Evolutionary conservation across 2,888 invertebrate genomes (phyloP).

Genomic region (Brachycybe producta): DNA sequence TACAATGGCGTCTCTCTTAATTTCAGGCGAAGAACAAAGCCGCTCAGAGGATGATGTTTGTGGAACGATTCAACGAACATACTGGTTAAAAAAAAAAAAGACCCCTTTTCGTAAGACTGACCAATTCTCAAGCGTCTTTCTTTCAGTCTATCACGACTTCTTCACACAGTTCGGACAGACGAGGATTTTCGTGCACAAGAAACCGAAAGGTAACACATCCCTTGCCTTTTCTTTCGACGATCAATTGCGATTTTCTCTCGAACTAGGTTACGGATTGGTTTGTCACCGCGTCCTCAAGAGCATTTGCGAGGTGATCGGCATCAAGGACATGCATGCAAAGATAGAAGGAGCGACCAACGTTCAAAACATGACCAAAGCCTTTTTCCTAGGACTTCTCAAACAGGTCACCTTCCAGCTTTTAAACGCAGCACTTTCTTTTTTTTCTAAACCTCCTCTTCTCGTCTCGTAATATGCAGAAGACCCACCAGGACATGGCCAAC

Average conservation of each 20-base stretch:
- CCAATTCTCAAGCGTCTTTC: not conserved
- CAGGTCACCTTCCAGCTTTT: conserved; percentile 47
- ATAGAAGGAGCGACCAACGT: conserved; percentile 75
- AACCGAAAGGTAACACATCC: conserved; percentile 44
- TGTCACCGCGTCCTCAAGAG: conserved; percentile 79
- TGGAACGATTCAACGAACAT: conserved; percentile 69
- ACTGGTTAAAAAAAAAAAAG: conserved; percentile 46
- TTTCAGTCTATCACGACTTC: conserved; percentile 71
- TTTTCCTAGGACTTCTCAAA: conserved; percentile 74
- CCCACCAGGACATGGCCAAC: conserved; percentile 71
- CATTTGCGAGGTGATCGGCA: conserved; percentile 75
- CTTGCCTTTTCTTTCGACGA: not conserved
- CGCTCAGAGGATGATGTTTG: conserved; percentile 69
- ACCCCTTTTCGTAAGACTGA: not conserved
- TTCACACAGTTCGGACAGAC: conserved; percentile 69
- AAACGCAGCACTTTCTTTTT: not conserved
- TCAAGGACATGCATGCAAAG: conserved; percentile 77
- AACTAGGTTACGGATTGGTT: conserved; percentile 62
- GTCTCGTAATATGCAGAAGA: conserved; percentile 42
- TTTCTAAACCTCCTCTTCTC: conserved; percentile 3
- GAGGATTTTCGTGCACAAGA: conserved; percentile 69
- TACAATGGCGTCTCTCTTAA: too few species aligned
- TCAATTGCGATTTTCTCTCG: not conserved
- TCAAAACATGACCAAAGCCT: conserved; percentile 78
- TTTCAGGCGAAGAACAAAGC: conserved; percentile 67